Evolutionary conservation across 2,888 invertebrate genomes (phyloP).

Genomic region (Parapristionchus giblindavisi): DNA sequence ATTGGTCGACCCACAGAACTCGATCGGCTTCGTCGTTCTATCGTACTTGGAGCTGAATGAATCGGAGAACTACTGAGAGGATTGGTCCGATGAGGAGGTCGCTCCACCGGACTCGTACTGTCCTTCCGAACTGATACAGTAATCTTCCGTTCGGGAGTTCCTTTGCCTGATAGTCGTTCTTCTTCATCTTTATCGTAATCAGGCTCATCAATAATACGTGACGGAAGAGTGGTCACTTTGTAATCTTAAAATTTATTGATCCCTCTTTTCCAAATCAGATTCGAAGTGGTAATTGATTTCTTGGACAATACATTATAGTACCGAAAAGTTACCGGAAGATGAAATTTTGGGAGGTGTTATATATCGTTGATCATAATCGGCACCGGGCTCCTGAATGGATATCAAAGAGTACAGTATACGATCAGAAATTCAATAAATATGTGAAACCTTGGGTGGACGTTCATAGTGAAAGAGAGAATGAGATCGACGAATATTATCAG

Average conservation of each 20-base stretch:
- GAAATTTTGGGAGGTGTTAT: constrained; percentile 16
- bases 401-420: neutral
- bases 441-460: neutral
- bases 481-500: constrained; percentile 17
- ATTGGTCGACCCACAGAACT: too few relatives aligned
- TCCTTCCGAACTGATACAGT: neutral
- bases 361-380: constrained; percentile 12
- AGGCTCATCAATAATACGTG: constrained; percentile 30
- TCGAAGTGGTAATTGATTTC: constrained; percentile 5
- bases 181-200: constrained; percentile 33
- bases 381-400: neutral
- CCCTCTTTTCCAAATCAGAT: neutral
- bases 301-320: neutral
- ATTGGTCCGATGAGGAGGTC: constrained; percentile 21
- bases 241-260: constrained; percentile 13
- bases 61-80: neutral
- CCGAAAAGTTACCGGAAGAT: constrained; percentile 5
- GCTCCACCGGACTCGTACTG: neutral
- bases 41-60: neutral
- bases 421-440: neutral
- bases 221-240: constrained; percentile 24
- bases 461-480: constrained; percentile 24
- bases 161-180: constrained; percentile 26
- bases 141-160: constrained; percentile 7
- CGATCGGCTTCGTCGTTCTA: neutral